Evolutionary conservation across 2,113 vertebrate species (phyloP).

Genomic region (Clarias magur): DNA sequence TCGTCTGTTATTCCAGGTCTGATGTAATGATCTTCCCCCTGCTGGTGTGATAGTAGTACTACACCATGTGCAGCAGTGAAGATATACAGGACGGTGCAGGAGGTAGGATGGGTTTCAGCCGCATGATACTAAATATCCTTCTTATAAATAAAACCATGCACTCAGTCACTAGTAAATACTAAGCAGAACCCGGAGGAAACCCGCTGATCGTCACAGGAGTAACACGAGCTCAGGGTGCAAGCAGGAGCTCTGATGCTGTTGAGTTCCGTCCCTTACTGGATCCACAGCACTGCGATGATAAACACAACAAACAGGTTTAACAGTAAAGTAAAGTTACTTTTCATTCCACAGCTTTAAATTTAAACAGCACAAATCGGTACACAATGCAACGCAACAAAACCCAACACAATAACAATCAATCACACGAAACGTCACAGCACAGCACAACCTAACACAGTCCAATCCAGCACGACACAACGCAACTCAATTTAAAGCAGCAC

Average conservation of each 20-base stretch:
- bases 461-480: too few relatives aligned
- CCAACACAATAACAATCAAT: not conserved
- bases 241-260: not conserved
- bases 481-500: too few relatives aligned
- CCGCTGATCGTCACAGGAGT: not conserved
- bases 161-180: too few relatives aligned
- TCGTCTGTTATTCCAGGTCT: not conserved
- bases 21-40: not conserved
- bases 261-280: too few relatives aligned
- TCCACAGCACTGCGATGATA: not conserved
- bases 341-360: not conserved
- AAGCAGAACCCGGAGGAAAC: not conserved
- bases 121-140: not conserved
- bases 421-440: too few relatives aligned
- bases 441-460: too few relatives aligned
- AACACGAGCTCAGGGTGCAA: not conserved
- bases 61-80: conserved; percentile 24
- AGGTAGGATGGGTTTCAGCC: conserved; percentile 1
- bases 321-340: not conserved
- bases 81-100: not conserved
- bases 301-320: not conserved
- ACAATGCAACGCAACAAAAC: too few relatives aligned
- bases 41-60: not conserved
- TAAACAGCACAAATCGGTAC: not conserved
- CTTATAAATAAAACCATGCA: too few relatives aligned